Evolutionary conservation across 2,113 vertebrate species (phyloP).

Genomic region (Irena cyanogastra): DNA sequence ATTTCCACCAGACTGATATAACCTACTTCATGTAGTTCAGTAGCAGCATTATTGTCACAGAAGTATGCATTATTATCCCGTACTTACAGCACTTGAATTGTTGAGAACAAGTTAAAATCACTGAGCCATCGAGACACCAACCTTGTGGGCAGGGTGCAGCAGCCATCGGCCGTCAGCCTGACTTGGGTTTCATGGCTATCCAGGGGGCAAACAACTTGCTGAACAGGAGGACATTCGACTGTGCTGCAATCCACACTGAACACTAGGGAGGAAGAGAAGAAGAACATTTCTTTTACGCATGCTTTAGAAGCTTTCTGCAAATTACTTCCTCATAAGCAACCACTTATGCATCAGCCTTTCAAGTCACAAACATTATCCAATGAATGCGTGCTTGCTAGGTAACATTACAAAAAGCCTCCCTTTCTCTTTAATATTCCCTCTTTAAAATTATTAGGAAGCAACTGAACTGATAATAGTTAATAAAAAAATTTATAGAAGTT

Average conservation of each 20-base stretch:
- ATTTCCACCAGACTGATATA: background rate
- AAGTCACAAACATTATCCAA: background rate
- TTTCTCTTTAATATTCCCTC: background rate
- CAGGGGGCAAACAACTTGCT: constrained; percentile 83
- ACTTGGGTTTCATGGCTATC: constrained; percentile 90
- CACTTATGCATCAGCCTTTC: background rate
- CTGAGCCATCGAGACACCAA: constrained; percentile 52
- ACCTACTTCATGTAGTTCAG: background rate
- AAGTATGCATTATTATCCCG: background rate
- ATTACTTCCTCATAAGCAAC: background rate
- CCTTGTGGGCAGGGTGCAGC: constrained; percentile 89
- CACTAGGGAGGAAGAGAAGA: constrained; percentile 63
- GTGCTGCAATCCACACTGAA: constrained; percentile 90
- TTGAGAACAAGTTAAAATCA: background rate
- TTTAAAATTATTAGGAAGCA: background rate
- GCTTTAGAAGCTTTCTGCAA: background rate
- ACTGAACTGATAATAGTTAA: background rate
- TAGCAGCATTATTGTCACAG: background rate
- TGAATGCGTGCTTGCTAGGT: background rate
- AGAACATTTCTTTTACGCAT: background rate
- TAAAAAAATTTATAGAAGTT: background rate
- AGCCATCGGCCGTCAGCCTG: constrained; percentile 86
- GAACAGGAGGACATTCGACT: constrained; percentile 85
- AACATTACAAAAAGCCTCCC: background rate
- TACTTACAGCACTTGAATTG: background rate